Evolutionary conservation across 1,140 invertebrate species (phyloP), one percentile per base, ranked within the genome.

Genomic region (Philotrypesis tridentata): DNA sequence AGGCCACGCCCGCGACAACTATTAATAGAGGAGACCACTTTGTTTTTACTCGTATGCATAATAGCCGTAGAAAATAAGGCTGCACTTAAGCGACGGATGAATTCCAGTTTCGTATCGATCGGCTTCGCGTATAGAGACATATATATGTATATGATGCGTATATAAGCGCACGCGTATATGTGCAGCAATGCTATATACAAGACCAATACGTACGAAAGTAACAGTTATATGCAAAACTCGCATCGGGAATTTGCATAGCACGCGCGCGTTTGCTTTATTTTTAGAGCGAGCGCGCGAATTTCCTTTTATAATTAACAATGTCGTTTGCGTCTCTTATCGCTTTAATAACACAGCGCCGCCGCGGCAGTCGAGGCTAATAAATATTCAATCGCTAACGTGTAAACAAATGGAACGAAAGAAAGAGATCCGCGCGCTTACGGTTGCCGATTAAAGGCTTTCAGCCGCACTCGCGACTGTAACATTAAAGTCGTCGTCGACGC

Each of bases 151-250:
- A n/a, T n/a, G n/a, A n/a, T n/a, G n/a, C n/a, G n/a, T n/a, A n/a
- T n/a, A n/a, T n/a, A n/a, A n/a, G n/a, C n/a, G n/a, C n/a, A n/a
- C n/a, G n/a, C n/a, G n/a, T n/a, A n/a, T n/a, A n/a, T n/a, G n/a
- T n/a, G n/a, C n/a, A n/a, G n/a, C n/a, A n/a, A n/a, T n/a, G n/a
- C n/a, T n/a, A n/a, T n/a, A n/a, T 73, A n/a, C n/a, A 73, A 80
- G 63, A 73, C 33, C 70, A 79, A 79, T 33, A 37, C 48, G 68
- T 70, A 65, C 68, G 78, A 80, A 73, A 73, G 60, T 73, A 80
- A 80, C 78, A 80, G 78, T 80, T 80, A 80, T 65, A 43, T 31
- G 60, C 17, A 72, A 71, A 79, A n/a, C 21, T 79, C n/a, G n/a
- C n/a, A n/a, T 43, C 72, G 60, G 5, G 1, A 37, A 79, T 61